These are phyloP conservation scores for Rugalucina vietnamica DNA, from an alignment of 2,888 invertebrate genomes.

Conservation along the genomic window DNA sequence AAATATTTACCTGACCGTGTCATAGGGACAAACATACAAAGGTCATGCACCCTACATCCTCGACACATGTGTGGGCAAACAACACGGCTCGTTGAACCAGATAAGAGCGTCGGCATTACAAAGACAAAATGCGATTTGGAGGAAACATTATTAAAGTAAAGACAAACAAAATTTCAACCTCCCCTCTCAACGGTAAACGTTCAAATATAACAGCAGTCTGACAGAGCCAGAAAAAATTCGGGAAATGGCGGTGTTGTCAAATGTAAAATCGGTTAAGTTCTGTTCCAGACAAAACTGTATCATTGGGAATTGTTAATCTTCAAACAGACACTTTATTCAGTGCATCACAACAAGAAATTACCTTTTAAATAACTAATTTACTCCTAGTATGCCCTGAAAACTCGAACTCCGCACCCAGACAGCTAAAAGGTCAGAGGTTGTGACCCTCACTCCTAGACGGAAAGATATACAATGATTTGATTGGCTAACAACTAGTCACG, in stretches of 20 bases:
- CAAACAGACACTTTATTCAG: no score
- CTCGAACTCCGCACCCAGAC: constrained; percentile 55
- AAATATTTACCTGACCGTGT: constrained; percentile 69
- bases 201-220: no score
- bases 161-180: no score
- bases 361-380: no score
- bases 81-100: not conserved
- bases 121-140: no score
- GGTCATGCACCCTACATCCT: constrained; percentile 76
- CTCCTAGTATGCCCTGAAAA: no score
- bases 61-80: constrained; percentile 34
- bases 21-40: constrained; percentile 77
- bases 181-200: no score
- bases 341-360: no score
- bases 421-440: constrained; percentile 82
- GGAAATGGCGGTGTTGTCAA: constrained; percentile 11
- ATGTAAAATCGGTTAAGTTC: not conserved
- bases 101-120: no score
- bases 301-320: no score
- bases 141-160: no score
- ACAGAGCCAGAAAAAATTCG: no score
- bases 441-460: constrained; percentile 76
- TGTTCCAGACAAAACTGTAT: not conserved
- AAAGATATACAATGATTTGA: constrained; percentile 63
- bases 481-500: constrained; percentile 68